Conservation (phyloP, 2,888 invertebrate species). For the Resseliella maxima region DNA sequence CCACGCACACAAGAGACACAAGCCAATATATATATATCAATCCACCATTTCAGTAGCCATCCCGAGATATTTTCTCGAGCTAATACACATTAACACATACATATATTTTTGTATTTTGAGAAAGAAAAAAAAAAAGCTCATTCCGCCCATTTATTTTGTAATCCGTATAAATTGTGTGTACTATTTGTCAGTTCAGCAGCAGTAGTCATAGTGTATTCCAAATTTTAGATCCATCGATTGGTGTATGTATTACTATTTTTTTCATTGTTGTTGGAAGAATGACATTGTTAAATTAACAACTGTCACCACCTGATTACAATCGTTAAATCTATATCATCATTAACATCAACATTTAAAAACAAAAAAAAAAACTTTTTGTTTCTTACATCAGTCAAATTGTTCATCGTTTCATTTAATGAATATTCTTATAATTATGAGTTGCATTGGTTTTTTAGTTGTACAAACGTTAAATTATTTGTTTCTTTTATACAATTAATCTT, state of each 20-base stretch:
- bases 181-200: conserved; percentile 9
- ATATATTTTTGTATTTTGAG: not conserved
- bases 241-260: conserved; percentile 6
- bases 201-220: conserved; percentile 1
- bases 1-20: not conserved
- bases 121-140: not conserved
- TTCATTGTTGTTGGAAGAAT: not conserved
- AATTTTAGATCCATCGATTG: conserved; percentile 28
- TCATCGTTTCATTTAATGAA: not conserved
- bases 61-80: not conserved
- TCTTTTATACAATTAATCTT: not conserved
- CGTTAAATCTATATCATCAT: conserved; percentile 23
- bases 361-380: not conserved
- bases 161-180: conserved; percentile 47
- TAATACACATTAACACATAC: not conserved
- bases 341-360: not conserved
- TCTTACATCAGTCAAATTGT: conserved; percentile 4
- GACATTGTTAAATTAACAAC: conserved; percentile 5
- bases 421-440: not conserved
- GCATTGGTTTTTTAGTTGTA: not conserved
- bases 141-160: not conserved
- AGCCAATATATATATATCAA: not conserved
- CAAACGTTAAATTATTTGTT: not conserved
- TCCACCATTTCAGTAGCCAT: not conserved
- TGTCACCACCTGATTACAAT: not conserved